Conservation (phyloP, 1,140 invertebrate species). For the Coelopa frigida region DNA sequence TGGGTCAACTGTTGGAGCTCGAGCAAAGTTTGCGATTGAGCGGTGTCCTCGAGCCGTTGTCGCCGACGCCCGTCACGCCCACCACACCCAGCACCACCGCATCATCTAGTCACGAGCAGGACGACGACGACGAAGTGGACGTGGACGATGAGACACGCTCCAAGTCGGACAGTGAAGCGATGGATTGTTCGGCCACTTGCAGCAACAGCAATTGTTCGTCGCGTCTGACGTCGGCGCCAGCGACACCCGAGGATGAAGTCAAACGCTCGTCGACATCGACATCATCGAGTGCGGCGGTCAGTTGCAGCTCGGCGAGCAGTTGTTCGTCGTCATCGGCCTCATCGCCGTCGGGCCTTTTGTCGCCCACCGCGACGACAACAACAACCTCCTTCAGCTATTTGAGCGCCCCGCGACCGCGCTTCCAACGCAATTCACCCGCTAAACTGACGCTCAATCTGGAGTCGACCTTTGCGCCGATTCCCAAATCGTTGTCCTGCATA, state of each 20-base stretch:
- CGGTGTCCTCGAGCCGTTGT: slow-evolving; percentile 34
- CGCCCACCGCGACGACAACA: slow-evolving; percentile 7
- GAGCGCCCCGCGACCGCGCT: slow-evolving; percentile 27
- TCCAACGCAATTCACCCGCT: slow-evolving; percentile 39
- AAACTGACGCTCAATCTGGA: slow-evolving; percentile 37
- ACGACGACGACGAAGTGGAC: slow-evolving; percentile 3
- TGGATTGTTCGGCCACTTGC: slow-evolving; percentile 19
- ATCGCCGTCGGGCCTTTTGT: neutral
- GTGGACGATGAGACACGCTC: neutral
- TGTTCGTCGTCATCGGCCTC: slow-evolving; percentile 16
- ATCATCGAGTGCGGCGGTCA: slow-evolving; percentile 12
- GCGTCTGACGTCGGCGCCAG: slow-evolving; percentile 34
- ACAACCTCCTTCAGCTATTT: slow-evolving; percentile 11
- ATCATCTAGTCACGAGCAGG: slow-evolving; percentile 6
- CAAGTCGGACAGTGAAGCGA: neutral
- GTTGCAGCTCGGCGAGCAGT: slow-evolving; percentile 10
- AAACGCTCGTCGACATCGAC: slow-evolving; percentile 24
- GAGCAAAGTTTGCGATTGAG: slow-evolving; percentile 61
- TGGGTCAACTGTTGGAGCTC: slow-evolving; percentile 87
- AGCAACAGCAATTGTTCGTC: slow-evolving; percentile 36
- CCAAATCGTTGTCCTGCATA: slow-evolving; percentile 38
- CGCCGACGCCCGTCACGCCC: slow-evolving; percentile 11
- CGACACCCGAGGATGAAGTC: slow-evolving; percentile 32
- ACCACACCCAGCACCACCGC: slow-evolving; percentile 7
- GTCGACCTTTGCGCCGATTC: slow-evolving; percentile 28